phyloP scores from a whole-genome alignment of 1,140 invertebrate species.

The Chymomyza costata region DNA sequence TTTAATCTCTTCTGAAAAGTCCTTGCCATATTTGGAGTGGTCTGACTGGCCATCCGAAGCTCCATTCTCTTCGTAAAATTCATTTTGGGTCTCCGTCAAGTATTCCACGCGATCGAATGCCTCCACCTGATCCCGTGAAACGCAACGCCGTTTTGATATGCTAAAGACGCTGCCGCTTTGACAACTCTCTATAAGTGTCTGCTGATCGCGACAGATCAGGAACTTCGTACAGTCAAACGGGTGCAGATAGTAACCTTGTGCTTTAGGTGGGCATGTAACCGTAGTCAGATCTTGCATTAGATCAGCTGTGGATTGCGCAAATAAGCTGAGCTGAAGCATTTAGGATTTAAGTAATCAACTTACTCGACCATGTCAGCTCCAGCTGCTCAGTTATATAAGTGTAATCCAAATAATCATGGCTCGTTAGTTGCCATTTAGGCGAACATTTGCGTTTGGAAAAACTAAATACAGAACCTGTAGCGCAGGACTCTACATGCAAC shows the following conservation, averaged over 20 bases:
- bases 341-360: too few relatives aligned
- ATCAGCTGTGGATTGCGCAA: constrained; percentile 22
- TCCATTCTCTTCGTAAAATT: constrained; percentile 27
- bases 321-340: too few relatives aligned
- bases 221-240: constrained; percentile 81
- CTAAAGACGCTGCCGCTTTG: constrained; percentile 59
- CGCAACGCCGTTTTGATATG: constrained; percentile 46
- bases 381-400: constrained; percentile 21
- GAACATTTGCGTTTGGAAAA: constrained; percentile 37
- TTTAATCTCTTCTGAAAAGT: not conserved
- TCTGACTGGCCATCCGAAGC: not conserved
- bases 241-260: constrained; percentile 78
- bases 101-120: constrained; percentile 55
- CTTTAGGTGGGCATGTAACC: constrained; percentile 42
- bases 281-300: constrained; percentile 38
- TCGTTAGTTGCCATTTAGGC: constrained; percentile 6
- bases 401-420: constrained; percentile 44
- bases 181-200: constrained; percentile 79
- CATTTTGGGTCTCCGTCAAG: constrained; percentile 33
- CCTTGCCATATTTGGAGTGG: too few relatives aligned
- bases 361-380: constrained; percentile 22
- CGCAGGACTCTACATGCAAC: constrained; percentile 41
- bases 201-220: constrained; percentile 79
- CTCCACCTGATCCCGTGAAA: constrained; percentile 26
- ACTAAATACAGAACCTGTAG: constrained; percentile 40